Conservation (phyloP, 2,888 invertebrate species). For the Nephrotoma flavescens region DNA sequence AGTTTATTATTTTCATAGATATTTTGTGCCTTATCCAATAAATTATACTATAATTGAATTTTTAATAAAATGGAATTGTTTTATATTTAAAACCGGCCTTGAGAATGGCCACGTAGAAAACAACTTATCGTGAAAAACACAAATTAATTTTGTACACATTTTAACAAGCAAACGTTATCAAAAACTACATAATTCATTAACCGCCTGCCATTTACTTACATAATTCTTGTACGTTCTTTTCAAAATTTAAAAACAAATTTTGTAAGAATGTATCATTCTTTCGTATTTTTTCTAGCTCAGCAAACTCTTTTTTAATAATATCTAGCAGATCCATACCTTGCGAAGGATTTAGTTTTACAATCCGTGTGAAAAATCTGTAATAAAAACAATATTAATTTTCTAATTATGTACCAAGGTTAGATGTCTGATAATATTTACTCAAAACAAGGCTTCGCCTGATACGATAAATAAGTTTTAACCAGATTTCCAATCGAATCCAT, state of each 20-base stretch:
- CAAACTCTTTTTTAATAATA: neutral
- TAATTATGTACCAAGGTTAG: neutral
- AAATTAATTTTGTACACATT: neutral
- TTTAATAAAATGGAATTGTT: neutral
- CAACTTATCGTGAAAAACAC: neutral
- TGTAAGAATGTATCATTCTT: neutral
- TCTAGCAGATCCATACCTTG: neutral
- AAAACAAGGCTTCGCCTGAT: neutral
- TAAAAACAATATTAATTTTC: neutral
- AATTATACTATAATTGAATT: neutral
- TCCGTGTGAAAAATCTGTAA: neutral
- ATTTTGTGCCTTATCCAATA: neutral
- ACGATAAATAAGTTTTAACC: neutral
- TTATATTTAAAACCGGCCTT: neutral
- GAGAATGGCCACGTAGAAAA: neutral
- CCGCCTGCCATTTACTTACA: neutral
- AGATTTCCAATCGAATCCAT: neutral
- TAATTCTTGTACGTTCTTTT: neutral
- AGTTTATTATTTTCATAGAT: neutral
- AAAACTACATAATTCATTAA: neutral
- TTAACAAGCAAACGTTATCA: neutral
- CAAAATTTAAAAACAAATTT: neutral
- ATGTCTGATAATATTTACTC: neutral
- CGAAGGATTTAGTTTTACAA: neutral
- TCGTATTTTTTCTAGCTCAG: neutral